These are phyloP conservation scores for Eurois occulta DNA, from an alignment of 2,888 invertebrate genomes.

Conservation along the genomic window DNA sequence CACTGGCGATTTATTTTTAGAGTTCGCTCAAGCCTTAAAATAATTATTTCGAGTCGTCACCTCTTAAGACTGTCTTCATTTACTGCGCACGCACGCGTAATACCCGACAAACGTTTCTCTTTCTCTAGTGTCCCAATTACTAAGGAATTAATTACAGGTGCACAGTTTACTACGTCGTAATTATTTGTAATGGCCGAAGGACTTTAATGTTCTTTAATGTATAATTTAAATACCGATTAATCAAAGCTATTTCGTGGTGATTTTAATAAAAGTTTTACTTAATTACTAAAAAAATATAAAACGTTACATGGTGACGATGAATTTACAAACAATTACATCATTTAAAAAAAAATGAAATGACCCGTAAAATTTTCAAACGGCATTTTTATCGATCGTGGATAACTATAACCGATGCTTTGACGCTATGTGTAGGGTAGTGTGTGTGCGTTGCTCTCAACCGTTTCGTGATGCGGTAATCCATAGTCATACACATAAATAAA, in stretches of 20 bases:
- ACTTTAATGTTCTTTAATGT: slow-evolving; percentile 18
- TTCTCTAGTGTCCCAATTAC: slow-evolving; percentile 46
- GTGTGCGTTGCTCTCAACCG: slow-evolving; percentile 32
- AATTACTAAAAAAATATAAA: background rate
- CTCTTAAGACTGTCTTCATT: slow-evolving; percentile 74
- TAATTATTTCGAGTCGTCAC: slow-evolving; percentile 83
- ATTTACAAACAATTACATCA: slow-evolving; percentile 1
- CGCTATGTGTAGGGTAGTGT: slow-evolving; percentile 3
- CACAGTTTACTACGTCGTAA: slow-evolving; percentile 32
- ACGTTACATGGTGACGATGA: background rate
- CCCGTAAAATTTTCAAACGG: slow-evolving; percentile 10
- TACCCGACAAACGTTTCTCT: slow-evolving; percentile 49
- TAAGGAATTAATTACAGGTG: slow-evolving; percentile 33
- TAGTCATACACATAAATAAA: slow-evolving; percentile 52
- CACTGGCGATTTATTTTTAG: slow-evolving; percentile 86
- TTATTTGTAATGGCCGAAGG: slow-evolving; percentile 17
- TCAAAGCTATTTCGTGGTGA: slow-evolving; percentile 17
- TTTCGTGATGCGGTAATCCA: slow-evolving; percentile 48
- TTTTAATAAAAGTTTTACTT: background rate
- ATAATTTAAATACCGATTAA: slow-evolving; percentile 22
- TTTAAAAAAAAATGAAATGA: slow-evolving; percentile 22
- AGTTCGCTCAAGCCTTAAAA: slow-evolving; percentile 85
- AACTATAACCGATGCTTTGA: slow-evolving; percentile 18
- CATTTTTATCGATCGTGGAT: slow-evolving; percentile 33
- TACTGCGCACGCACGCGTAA: slow-evolving; percentile 72